Percentiles rank a stretch among this genome's conserved stretches.
Evolutionary conservation across 2,888 invertebrate species (phyloP).

Genomic region (Diaprepes abbreviatus): DNA sequence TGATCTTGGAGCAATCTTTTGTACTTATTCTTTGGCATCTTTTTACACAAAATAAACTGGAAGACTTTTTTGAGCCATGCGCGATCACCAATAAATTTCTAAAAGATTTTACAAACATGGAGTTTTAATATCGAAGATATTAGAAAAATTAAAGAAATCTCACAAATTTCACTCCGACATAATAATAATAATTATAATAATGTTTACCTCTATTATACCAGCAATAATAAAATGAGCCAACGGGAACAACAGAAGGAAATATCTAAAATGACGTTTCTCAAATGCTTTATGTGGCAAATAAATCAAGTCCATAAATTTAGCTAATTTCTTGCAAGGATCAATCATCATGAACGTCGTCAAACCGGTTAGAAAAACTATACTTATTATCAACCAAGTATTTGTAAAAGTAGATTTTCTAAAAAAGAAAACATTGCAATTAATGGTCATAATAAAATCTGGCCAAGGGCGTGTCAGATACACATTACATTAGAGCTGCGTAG

Average conservation of each 20-base stretch:
- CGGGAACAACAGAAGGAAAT: conserved; percentile 73
- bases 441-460: too few relatives aligned
- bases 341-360: conserved; percentile 74
- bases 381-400: conserved; percentile 74
- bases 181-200: too few relatives aligned
- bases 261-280: conserved; percentile 67
- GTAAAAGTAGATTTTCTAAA: conserved; percentile 74
- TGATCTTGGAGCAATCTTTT: conserved; percentile 57
- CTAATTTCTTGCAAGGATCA: conserved; percentile 70
- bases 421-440: conserved; percentile 11
- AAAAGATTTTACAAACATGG: conserved; percentile 33
- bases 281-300: conserved; percentile 63
- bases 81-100: conserved; percentile 59
- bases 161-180: too few relatives aligned
- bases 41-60: conserved; percentile 61
- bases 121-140: neutral
- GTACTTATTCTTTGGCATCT: conserved; percentile 62
- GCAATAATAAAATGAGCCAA: conserved; percentile 72
- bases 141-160: too few relatives aligned
- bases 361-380: conserved; percentile 71
- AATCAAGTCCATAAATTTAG: conserved; percentile 72
- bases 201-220: conserved; percentile 74
- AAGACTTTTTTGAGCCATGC: conserved; percentile 61
- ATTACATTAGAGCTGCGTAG: too few relatives aligned
- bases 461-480: too few relatives aligned